These are phyloP conservation scores for Nephotettix cincticeps DNA, from an alignment of 1,140 invertebrate genomes.

Conservation along the genomic window DNA sequence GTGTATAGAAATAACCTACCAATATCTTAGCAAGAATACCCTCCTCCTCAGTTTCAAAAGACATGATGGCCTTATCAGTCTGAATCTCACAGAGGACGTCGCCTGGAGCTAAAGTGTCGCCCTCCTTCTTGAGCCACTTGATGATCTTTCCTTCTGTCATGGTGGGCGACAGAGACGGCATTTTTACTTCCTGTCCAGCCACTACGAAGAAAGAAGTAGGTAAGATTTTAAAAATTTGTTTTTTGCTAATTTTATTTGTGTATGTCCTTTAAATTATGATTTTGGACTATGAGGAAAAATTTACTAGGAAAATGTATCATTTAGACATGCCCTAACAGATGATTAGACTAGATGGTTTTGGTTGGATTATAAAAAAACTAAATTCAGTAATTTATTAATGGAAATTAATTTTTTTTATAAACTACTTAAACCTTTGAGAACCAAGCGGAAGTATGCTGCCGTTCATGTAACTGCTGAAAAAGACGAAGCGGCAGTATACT, in stretches of 20 bases:
- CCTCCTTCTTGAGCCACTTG: conserved; percentile 98
- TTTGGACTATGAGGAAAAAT: background rate
- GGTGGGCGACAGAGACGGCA: conserved; percentile 96
- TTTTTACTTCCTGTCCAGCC: conserved; percentile 51
- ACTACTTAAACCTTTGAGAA: background rate
- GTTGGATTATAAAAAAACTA: no score
- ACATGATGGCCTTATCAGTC: conserved; percentile 99
- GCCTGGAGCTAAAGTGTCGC: conserved; percentile 71
- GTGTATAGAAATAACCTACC: conserved; percentile 32
- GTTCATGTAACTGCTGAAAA: background rate
- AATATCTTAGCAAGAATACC: conserved; percentile 96
- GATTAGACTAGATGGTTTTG: no score
- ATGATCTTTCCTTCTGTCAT: conserved; percentile 98
- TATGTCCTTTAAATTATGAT: background rate
- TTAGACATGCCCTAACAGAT: no score
- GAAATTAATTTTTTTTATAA: conserved; percentile 1
- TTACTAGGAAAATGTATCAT: background rate
- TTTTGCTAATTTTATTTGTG: no score
- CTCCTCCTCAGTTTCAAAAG: conserved; percentile 98
- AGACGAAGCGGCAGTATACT: background rate
- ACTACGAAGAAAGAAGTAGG: conserved; percentile 24
- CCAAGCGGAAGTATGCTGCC: background rate
- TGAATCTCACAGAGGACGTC: conserved; percentile 98
- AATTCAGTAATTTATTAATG: no score
- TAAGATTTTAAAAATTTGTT: background rate